phyloP scores from a whole-genome alignment of 2,888 invertebrate species.

The Drosophila borborema region DNA sequence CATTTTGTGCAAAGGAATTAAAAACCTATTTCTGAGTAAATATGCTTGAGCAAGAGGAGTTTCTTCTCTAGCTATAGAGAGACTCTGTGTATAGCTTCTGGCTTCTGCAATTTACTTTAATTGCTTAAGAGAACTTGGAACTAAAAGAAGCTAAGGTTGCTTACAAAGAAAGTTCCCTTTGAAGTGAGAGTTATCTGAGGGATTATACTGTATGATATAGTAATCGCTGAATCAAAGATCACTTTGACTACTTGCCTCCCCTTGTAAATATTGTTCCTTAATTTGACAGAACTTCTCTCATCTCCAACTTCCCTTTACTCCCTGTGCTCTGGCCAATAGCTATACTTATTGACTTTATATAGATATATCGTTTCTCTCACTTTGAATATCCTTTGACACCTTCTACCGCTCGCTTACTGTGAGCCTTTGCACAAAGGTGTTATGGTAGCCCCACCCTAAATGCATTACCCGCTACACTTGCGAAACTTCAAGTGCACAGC shows the following conservation, averaged over 20 bases:
- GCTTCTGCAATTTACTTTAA: background rate
- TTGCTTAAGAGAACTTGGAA: too few species aligned
- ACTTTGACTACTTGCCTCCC: background rate
- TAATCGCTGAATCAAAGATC: too few species aligned
- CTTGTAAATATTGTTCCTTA: background rate
- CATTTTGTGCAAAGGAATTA: conserved; percentile 29
- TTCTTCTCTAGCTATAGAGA: too few species aligned
- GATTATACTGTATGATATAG: background rate
- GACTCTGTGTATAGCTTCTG: background rate
- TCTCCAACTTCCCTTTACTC: background rate
- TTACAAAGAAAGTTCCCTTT: background rate
- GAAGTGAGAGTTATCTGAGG: background rate
- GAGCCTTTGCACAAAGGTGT: conserved; percentile 51
- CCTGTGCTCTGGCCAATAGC: too few species aligned
- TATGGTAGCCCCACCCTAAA: conserved; percentile 63
- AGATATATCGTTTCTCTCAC: background rate
- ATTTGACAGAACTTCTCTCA: background rate
- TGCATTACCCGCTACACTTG: conserved; percentile 75
- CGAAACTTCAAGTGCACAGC: conserved; percentile 17
- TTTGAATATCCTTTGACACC: background rate
- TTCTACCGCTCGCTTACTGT: conserved; percentile 10
- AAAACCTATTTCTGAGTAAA: conserved; percentile 24
- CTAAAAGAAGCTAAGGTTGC: background rate
- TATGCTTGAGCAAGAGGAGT: background rate
- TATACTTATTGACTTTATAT: too few species aligned